Conservation (phyloP, 2,797 vertebrate species). For the Craterocephalus amniculus region DNA sequence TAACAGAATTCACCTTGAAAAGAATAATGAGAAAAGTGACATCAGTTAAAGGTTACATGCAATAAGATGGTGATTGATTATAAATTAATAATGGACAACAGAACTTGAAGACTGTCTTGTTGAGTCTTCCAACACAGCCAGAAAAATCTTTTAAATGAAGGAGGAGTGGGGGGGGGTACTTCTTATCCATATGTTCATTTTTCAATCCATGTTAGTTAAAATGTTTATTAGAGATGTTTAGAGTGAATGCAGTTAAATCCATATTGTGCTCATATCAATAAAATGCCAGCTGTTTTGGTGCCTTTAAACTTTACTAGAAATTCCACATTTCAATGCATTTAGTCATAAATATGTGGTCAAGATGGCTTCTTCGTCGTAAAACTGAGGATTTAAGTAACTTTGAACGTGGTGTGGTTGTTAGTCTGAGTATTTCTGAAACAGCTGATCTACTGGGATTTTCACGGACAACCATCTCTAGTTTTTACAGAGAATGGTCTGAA, state of each 20-base stretch:
- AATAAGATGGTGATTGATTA: slow-evolving; percentile 47
- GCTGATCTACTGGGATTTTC: too few species aligned
- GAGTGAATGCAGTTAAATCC: neutral
- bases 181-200: neutral
- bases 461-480: too few species aligned
- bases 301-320: too few species aligned
- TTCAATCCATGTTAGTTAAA: neutral
- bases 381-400: too few species aligned
- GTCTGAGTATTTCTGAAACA: too few species aligned
- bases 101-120: slow-evolving; percentile 26
- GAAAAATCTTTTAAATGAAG: slow-evolving; percentile 2
- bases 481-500: too few species aligned
- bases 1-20: slow-evolving; percentile 60
- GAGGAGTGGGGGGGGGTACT: neutral
- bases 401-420: too few species aligned
- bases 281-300: neutral
- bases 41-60: slow-evolving; percentile 42
- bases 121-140: slow-evolving; percentile 3
- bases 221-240: neutral
- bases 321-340: too few species aligned
- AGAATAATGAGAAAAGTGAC: slow-evolving; percentile 46
- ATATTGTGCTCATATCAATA: neutral
- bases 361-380: too few species aligned
- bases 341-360: too few species aligned
- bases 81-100: slow-evolving; percentile 51